Percentiles rank a stretch among this genome's conserved stretches.
Conservation (phyloP, 2,797 vertebrate species). For the Brachymystax lenok region DNA sequence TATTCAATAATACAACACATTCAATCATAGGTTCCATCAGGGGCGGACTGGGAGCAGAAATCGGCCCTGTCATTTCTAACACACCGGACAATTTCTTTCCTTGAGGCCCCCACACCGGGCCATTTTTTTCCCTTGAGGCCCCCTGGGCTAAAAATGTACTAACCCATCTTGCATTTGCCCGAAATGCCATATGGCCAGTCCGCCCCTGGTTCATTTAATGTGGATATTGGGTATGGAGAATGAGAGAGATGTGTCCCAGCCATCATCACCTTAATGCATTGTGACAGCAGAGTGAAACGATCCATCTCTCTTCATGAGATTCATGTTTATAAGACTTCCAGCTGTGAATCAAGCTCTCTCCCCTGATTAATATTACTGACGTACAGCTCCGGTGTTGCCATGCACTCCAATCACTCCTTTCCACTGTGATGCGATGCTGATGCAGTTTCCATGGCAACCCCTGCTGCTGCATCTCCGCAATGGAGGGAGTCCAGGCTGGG, state of each 20-base stretch:
- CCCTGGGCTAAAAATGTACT: too few relatives aligned
- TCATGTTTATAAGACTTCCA: background rate
- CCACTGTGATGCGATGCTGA: constrained; percentile 19
- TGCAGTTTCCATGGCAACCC: constrained; percentile 34
- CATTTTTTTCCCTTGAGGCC: too few relatives aligned
- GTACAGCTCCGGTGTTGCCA: constrained; percentile 1
- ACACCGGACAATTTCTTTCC: too few relatives aligned
- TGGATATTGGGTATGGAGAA: background rate
- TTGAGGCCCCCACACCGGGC: too few relatives aligned
- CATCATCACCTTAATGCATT: background rate
- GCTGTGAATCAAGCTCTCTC: constrained; percentile 29
- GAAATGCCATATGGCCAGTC: too few relatives aligned
- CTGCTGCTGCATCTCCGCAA: constrained; percentile 7
- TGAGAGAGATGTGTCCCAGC: background rate
- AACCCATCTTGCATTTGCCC: too few relatives aligned
- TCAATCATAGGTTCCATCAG: constrained; percentile 2
- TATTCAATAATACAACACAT: background rate
- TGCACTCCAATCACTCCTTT: constrained; percentile 8
- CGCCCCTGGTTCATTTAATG: background rate
- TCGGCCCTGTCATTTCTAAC: too few relatives aligned
- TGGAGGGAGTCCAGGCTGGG: background rate
- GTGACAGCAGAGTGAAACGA: background rate
- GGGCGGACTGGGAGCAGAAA: too few relatives aligned
- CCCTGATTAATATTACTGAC: constrained; percentile 24
- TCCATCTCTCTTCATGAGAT: background rate